Percentiles rank a stretch among this genome's conserved stretches.
phyloP scores from a whole-genome alignment of 2,113 vertebrate genomes.

The Acanthisitta chloris region DNA sequence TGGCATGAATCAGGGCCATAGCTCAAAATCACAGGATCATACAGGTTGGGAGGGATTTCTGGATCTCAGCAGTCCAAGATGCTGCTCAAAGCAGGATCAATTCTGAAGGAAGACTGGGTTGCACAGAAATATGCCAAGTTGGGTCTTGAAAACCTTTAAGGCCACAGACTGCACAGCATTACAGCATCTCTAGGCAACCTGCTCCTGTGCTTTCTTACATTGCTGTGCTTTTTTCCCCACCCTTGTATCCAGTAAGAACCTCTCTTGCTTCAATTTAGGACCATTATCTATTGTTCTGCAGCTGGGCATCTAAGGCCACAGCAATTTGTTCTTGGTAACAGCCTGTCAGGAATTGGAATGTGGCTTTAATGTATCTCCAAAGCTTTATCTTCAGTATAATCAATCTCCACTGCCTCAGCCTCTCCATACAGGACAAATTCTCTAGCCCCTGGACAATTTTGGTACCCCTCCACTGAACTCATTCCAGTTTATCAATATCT shows the following conservation, averaged over 20 bases:
- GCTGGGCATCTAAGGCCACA: neutral
- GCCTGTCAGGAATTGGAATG: neutral
- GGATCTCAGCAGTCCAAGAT: neutral
- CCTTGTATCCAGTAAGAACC: neutral
- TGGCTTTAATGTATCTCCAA: neutral
- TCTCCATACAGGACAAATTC: neutral
- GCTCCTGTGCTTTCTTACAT: neutral
- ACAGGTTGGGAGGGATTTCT: neutral
- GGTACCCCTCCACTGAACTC: neutral
- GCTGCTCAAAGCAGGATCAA: neutral
- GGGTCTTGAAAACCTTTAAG: neutral
- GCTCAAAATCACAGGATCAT: neutral
- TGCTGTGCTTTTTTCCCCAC: neutral
- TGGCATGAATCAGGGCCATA: neutral
- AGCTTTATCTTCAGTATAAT: neutral
- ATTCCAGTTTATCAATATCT: neutral
- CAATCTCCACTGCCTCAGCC: neutral
- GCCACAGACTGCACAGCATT: too few relatives aligned
- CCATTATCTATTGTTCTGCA: neutral
- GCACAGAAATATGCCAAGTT: neutral
- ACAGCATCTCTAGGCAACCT: neutral
- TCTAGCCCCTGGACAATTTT: neutral
- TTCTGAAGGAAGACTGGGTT: neutral
- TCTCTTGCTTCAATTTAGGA: neutral
- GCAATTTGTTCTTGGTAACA: neutral